Conservation (phyloP, 2,888 invertebrate genomes). For the Lepeophtheirus nordmannii region DNA sequence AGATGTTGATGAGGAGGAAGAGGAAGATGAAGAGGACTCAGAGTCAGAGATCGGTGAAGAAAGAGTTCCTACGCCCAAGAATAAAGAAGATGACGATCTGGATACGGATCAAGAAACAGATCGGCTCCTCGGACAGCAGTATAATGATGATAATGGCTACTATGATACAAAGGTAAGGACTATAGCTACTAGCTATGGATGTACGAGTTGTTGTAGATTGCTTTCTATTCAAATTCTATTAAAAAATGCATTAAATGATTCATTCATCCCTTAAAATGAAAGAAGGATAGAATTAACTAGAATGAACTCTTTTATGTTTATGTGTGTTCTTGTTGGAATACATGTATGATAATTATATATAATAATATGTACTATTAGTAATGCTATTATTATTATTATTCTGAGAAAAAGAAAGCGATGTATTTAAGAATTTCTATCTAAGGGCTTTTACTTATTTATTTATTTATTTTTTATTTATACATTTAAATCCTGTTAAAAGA, state of each 20-base stretch:
- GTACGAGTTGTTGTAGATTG: background rate
- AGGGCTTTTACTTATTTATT: no score
- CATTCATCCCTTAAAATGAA: background rate
- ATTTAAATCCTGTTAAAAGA: no score
- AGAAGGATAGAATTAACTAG: background rate
- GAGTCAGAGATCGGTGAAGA: slow-evolving; percentile 33
- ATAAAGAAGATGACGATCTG: slow-evolving; percentile 46
- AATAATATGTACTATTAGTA: no score
- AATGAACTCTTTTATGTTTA: no score
- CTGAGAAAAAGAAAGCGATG: background rate
- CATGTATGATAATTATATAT: no score
- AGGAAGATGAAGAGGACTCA: slow-evolving; percentile 35
- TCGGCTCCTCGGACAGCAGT: slow-evolving; percentile 76
- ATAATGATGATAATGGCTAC: slow-evolving; percentile 81
- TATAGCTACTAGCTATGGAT: background rate
- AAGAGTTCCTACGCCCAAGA: slow-evolving; percentile 20
- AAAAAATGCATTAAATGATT: background rate
- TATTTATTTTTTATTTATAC: no score
- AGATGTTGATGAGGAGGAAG: slow-evolving; percentile 35
- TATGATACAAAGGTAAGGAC: slow-evolving; percentile 57
- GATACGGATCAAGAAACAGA: slow-evolving; percentile 98
- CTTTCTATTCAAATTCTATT: background rate
- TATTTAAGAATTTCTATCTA: background rate
- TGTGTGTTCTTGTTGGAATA: no score
- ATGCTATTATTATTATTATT: no score